These are phyloP conservation scores for Parotia lawesii DNA, from an alignment of 2,113 vertebrate species.

Conservation along the genomic window DNA sequence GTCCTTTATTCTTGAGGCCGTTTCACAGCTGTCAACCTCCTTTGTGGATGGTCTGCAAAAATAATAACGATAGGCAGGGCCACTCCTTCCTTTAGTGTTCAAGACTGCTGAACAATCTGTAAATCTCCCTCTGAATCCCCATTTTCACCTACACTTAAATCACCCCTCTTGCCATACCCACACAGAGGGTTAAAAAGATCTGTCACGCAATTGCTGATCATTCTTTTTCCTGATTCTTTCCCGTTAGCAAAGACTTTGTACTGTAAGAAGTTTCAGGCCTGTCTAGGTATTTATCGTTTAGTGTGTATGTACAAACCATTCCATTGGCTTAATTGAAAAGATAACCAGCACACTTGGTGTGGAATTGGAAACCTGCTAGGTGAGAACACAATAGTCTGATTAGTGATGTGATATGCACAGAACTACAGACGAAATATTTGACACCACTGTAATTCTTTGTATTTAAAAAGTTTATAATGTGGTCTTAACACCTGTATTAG, in stretches of 20 bases:
- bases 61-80: neutral
- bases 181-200: neutral
- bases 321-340: neutral
- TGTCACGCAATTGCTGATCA: neutral
- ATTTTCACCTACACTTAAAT: neutral
- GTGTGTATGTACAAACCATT: neutral
- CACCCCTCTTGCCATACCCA: neutral
- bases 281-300: neutral
- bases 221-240: neutral
- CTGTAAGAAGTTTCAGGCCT: rapidly evolving
- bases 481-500: neutral
- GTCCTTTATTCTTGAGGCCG: neutral
- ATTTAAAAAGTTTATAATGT: neutral
- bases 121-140: neutral
- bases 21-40: neutral
- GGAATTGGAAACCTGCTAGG: neutral
- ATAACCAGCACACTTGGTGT: neutral
- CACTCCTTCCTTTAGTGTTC: neutral
- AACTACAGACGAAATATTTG: neutral
- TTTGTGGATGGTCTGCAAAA: neutral
- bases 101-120: neutral
- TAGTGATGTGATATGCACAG: neutral
- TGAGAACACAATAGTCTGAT: neutral
- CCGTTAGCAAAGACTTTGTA: neutral
- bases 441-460: neutral